phyloP scores from a whole-genome alignment of 2,888 invertebrate species.

The Chymomyza fuscimana region DNA sequence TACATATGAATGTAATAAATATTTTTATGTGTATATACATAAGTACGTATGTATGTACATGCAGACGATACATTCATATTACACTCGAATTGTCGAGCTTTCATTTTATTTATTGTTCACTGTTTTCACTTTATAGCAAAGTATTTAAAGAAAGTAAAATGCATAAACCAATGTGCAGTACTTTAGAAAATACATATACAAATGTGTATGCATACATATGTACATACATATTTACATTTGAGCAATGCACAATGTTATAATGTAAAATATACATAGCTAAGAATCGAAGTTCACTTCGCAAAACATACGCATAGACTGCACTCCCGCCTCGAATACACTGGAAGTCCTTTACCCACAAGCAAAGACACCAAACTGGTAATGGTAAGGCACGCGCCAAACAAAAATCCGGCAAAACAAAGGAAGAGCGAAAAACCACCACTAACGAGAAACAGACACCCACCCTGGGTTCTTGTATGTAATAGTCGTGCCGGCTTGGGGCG shows the following conservation, averaged over 20 bases:
- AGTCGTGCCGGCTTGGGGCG: not conserved
- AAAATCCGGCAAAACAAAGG: conserved; percentile 18
- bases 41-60: too few species aligned
- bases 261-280: not conserved
- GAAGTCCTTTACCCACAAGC: conserved; percentile 63
- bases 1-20: too few species aligned
- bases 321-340: not conserved
- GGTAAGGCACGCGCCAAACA: conserved; percentile 18
- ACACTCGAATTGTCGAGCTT: too few species aligned
- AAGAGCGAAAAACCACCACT: conserved; percentile 6
- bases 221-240: not conserved
- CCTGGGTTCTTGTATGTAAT: not conserved
- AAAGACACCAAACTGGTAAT: conserved; percentile 53
- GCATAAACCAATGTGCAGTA: not conserved
- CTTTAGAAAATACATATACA: not conserved
- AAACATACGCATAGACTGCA: not conserved
- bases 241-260: not conserved
- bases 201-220: not conserved
- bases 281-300: not conserved
- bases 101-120: too few species aligned
- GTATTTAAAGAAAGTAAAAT: too few species aligned
- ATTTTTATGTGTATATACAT: too few species aligned
- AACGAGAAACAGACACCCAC: not conserved
- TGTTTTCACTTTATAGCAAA: too few species aligned
- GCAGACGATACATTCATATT: too few species aligned